Percentiles rank a stretch among this genome's conserved stretches.
Conservation (phyloP, 2,113 vertebrate genomes). For the Thinocorus orbignyianus region DNA sequence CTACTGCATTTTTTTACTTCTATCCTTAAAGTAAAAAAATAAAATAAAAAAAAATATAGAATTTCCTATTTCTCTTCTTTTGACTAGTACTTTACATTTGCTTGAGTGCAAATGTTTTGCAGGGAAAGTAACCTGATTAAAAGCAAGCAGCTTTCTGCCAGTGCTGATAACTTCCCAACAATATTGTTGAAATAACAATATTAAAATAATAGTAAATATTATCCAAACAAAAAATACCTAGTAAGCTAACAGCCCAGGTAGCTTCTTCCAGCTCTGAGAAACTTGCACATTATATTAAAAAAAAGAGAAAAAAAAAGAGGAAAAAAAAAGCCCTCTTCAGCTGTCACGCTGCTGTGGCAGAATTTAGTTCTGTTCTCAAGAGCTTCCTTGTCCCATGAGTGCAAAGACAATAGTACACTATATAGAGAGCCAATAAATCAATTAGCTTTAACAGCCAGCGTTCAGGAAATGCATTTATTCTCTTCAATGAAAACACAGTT, state of each 20-base stretch:
- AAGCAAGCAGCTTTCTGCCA: constrained; percentile 15
- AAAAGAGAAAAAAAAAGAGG: neutral
- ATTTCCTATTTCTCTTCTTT: constrained; percentile 58
- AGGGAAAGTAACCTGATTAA: constrained; percentile 55
- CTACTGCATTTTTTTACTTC: constrained; percentile 42
- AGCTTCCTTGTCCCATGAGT: constrained; percentile 82
- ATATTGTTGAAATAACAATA: neutral
- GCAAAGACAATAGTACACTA: constrained; percentile 85
- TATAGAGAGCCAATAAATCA: constrained; percentile 92
- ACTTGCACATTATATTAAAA: constrained; percentile 62
- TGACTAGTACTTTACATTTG: constrained; percentile 57
- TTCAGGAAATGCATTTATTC: constrained; percentile 86
- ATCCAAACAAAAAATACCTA: constrained; percentile 40
- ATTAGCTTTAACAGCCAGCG: constrained; percentile 83
- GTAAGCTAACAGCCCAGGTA: constrained; percentile 69
- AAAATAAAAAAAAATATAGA: neutral
- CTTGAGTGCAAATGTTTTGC: constrained; percentile 55
- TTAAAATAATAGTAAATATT: neutral
- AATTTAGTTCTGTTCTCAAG: constrained; percentile 82
- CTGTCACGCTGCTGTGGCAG: constrained; percentile 81
- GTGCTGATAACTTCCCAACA: constrained; percentile 40
- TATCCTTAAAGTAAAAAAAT: neutral
- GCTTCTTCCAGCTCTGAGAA: constrained; percentile 25
- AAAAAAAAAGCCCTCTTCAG: constrained; percentile 70
- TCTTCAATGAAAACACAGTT: constrained; percentile 78